Conservation (phyloP, 2,888 invertebrate genomes). For the Agonopterix subpropinquella region DNA sequence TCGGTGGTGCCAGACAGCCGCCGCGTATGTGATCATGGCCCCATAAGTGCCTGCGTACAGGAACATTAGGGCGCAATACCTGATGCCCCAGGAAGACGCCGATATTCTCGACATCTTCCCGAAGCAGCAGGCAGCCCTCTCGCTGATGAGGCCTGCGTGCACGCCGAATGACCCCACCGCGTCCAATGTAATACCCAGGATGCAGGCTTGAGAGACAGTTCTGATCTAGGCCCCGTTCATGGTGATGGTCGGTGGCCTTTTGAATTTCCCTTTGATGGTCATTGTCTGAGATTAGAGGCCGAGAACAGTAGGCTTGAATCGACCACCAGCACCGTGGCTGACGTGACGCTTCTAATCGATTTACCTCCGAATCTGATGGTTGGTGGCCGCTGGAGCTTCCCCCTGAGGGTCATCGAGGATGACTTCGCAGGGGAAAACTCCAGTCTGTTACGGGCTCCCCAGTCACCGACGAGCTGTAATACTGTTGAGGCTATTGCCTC, state of each 20-base stretch:
- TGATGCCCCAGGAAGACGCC: constrained; percentile 12
- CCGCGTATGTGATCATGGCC: too few relatives aligned
- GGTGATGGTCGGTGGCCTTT: too few relatives aligned
- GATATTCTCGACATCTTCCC: constrained; percentile 15
- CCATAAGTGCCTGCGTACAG: too few relatives aligned
- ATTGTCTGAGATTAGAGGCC: not conserved
- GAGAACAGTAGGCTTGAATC: constrained; percentile 2
- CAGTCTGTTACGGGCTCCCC: constrained; percentile 1
- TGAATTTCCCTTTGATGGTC: too few relatives aligned
- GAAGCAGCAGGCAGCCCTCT: constrained; percentile 10
- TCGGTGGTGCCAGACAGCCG: too few relatives aligned
- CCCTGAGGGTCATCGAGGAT: constrained; percentile 1
- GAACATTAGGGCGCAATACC: too few relatives aligned
- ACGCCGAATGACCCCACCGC: not conserved
- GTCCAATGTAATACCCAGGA: too few relatives aligned
- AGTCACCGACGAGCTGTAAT: not conserved
- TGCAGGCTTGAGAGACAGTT: too few relatives aligned
- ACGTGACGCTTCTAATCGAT: not conserved
- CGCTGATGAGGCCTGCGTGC: constrained; percentile 8
- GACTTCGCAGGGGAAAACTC: constrained; percentile 5
- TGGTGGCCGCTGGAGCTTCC: not conserved
- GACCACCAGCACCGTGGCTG: not conserved
- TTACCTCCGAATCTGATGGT: not conserved
- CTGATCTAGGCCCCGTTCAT: too few relatives aligned
- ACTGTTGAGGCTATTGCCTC: not conserved